Conservation (phyloP, 2,797 vertebrate genomes). For the Halcyon smyrnensis region DNA sequence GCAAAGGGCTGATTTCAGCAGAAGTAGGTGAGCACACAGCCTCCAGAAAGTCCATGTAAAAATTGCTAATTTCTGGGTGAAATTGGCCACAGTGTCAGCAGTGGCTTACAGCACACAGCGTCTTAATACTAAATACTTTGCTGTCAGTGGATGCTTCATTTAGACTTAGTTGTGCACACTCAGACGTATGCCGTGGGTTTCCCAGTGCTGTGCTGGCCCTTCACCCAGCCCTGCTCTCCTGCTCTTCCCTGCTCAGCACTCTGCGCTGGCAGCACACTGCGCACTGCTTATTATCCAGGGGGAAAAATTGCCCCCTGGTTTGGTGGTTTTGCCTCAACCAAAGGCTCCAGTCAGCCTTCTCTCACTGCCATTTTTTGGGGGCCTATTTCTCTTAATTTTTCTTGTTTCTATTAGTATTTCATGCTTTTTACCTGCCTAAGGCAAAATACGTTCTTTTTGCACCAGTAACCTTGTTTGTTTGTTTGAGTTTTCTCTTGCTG, state of each 20-base stretch:
- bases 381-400: accelerated
- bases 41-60: background rate
- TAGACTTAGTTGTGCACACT: background rate
- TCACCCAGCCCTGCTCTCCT: background rate
- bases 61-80: background rate
- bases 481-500: background rate
- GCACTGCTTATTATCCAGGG: background rate
- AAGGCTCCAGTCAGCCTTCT: background rate
- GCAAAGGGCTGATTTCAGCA: background rate
- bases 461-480: background rate
- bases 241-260: accelerated
- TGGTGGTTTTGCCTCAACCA: background rate
- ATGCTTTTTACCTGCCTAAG: background rate
- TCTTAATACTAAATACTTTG: background rate
- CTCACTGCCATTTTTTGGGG: background rate
- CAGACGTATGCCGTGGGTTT: background rate
- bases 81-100: background rate
- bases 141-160: background rate
- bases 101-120: background rate
- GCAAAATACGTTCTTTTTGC: background rate
- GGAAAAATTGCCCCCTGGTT: background rate
- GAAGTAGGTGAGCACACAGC: accelerated
- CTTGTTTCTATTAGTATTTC: background rate
- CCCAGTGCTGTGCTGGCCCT: background rate
- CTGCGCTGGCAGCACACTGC: background rate